A percentile compares a stretch with the other conserved stretches of the same genome.
Conservation (phyloP, 1,140 invertebrate species). For the Vanessa atalanta region DNA sequence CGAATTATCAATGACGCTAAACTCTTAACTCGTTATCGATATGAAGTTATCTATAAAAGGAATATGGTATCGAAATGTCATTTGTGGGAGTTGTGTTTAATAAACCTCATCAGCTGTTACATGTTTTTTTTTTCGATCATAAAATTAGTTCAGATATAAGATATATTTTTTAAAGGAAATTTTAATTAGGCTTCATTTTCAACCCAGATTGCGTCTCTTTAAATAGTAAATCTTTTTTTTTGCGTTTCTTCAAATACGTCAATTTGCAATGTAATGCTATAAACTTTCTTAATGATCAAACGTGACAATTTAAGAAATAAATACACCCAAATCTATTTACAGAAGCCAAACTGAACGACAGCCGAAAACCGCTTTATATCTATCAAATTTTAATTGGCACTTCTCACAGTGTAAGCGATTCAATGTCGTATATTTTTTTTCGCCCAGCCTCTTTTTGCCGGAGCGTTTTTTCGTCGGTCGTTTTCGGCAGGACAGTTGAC, state of each 20-base stretch:
- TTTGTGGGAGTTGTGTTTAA: no score
- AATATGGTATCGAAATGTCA: no score
- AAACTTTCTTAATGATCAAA: constrained; percentile 28
- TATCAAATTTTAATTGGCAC: constrained; percentile 81
- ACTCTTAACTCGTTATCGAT: no score
- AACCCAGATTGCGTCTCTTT: not conserved
- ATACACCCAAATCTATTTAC: constrained; percentile 39
- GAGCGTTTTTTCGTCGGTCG: constrained; percentile 67
- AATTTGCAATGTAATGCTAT: constrained; percentile 6
- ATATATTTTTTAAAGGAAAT: no score
- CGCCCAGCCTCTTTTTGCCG: constrained; percentile 55
- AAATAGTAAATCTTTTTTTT: not conserved
- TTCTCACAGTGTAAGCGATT: constrained; percentile 74
- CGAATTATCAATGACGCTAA: no score
- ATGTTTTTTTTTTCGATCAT: no score
- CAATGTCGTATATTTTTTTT: constrained; percentile 76
- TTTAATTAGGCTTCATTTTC: no score
- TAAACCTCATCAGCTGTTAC: no score
- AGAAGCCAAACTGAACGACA: constrained; percentile 41
- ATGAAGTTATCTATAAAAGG: no score
- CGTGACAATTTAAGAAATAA: constrained; percentile 23
- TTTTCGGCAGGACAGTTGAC: constrained; percentile 77
- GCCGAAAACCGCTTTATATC: constrained; percentile 67
- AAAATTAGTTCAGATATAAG: no score
- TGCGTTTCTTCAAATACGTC: not conserved